Conservation (phyloP, 2,888 invertebrate species). For the Ganaspis brasiliensis region DNA sequence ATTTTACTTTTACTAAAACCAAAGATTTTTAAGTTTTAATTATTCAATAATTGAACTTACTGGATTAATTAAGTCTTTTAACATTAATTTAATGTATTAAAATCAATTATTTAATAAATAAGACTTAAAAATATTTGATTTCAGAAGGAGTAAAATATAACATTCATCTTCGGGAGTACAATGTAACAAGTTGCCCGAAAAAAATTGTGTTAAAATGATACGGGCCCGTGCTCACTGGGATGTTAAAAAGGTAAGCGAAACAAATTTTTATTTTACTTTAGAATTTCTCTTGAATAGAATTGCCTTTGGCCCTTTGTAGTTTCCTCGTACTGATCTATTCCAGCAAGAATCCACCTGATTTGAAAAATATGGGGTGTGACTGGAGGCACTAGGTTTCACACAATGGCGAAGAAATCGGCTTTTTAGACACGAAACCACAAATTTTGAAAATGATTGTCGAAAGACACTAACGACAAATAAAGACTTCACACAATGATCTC, state of each 20-base stretch:
- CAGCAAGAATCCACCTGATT: conserved; percentile 13
- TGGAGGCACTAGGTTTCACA: conserved; percentile 27
- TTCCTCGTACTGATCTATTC: neutral
- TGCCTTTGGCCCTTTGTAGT: neutral
- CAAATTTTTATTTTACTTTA: neutral
- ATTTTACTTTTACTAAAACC: too few relatives aligned
- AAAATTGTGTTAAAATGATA: too few relatives aligned
- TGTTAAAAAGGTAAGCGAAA: neutral
- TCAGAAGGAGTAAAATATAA: too few relatives aligned
- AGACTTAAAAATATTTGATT: too few relatives aligned
- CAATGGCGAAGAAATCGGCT: conserved; percentile 36
- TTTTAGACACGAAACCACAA: conserved; percentile 27
- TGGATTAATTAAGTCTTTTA: too few relatives aligned
- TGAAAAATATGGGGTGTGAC: conserved; percentile 18
- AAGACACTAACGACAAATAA: conserved; percentile 38
- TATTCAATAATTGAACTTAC: too few relatives aligned
- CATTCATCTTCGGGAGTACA: too few relatives aligned
- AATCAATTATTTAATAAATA: too few relatives aligned
- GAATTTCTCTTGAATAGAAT: neutral
- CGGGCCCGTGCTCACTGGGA: too few relatives aligned
- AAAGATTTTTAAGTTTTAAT: too few relatives aligned
- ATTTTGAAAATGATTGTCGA: conserved; percentile 29
- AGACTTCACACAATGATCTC: conserved; percentile 37
- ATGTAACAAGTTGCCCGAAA: too few relatives aligned
- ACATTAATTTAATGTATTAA: too few relatives aligned